Evolutionary conservation across 1,140 invertebrate species (phyloP), one percentile per base, ranked within the genome.

Genomic region (Agrilus planipennis): DNA sequence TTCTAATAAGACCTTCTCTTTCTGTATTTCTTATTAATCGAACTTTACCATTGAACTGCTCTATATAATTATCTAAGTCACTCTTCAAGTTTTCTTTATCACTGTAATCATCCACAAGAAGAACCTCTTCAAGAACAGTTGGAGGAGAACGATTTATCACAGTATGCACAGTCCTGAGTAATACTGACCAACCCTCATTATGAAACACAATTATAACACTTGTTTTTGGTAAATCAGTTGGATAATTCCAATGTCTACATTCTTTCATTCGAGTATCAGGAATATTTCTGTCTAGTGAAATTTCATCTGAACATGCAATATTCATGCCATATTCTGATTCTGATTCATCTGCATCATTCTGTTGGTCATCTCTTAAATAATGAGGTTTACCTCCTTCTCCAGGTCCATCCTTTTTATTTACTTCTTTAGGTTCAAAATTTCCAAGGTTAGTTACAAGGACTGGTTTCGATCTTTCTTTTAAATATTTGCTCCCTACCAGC

Each of bases 181-280:
- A 69, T 2, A 93, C 90, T 0, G 89, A 88, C 74, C 86, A 96
- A 2, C 93, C 95, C 67, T 99, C 92, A 63, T 99, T 99, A 59
- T 99, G 94, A 62, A 99, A 99, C 9, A 98, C 95, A 44, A 99
- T 81, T 46, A 99, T 93, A 0, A 99, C 90, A 59, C 86, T 91
- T 3, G 92, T 89, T 35, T 72, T 79, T 0, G 94, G 92, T 48
- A 99, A 69, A 43, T 84, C 69, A 50, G 77, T 72, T 4, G 92
- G 87, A 65, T 98, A 99, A 54, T 94, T 76, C 94, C 95, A 99
- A 59, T 91, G 84, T 61, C 89, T 89, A 65, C 95, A 99, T 62
- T 96, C 90, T 25, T 78, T 67, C 20, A 85, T 62, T 39, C 93
- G 70, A 0, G 89, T 88, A 62, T 98, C 93, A 16, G 82, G 81